Evolutionary conservation across 2,888 invertebrate species (phyloP), one percentile per base, ranked within the genome.

Genomic region (Cephalotes varians): DNA sequence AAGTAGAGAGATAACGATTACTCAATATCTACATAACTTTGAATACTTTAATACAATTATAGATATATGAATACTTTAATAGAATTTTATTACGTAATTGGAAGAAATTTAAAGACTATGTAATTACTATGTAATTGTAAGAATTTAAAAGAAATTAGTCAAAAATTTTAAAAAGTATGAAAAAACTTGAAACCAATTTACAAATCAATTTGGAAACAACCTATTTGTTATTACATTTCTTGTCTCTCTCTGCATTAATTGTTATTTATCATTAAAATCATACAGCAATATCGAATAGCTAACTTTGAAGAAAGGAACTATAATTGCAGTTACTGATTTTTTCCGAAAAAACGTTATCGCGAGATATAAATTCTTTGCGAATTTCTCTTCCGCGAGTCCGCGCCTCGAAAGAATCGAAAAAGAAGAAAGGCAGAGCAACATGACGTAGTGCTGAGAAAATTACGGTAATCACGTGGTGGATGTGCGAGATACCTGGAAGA

Each of bases 401-500:
- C 37, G 34, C 56, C 54, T 49, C 37, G 34, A 44, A 51, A 83
- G 80, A 54, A 79, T 72, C 40, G 47, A 56, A 74, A 67, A 37
- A 37, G 64, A 69, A 69, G 12, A 76, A 31, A 54, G 71, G 65
- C 71, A 67, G 73, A 67, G 71, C 49, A 76, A 84, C 62, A 71
- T 85, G 82, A 83, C 85, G 85, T 84, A 71, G 81, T 81, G 69
- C 25, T 74, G 80, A 83, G 86, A 82, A 87, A 88, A 89, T 89
- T 83, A 86, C 86, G 82, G 85, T 88, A 88, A 89, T 89, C 87
- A 81, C 79, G 80, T 49, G 82, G 82, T 69, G 81, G 82, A 86
- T 84, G 79, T 64, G 83, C 85, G 69, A 81, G 84, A 82, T 86
- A 86, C 85, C 73, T 82, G 85, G 77, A 83, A 84, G 82, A 71